Base-by-base conservation (phyloP, 2,888 invertebrate species). In the Thereva nobilitata region DNA sequence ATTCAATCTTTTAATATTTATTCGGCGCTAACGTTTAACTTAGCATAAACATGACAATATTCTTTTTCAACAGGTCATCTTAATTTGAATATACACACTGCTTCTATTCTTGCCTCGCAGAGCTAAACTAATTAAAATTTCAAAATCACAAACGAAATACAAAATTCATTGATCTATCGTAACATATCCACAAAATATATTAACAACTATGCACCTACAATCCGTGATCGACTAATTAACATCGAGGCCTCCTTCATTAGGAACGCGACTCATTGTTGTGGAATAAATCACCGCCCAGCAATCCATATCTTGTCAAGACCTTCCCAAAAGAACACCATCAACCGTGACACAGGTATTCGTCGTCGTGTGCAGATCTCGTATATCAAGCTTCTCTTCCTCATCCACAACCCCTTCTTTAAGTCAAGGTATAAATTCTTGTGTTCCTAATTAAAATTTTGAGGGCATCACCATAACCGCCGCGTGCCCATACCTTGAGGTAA, bases 231-330 rank as follows among this genome's bases (percentile, higher is more conserved):
- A 38, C 38, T 49, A 49, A 59, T 59, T 47, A 49, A 12, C 59
- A 49, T 23, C 23, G 23, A n/a, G 40, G 45, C 44, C 35, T 56
- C 35, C 37, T 56, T 59, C 49, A 49, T 37, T 38, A 8, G 7
- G 38, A 35, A 40, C 5, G 59, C 59, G 49, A 59, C 59, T 49
- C 59, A 59, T 59, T 49, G 59, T 59, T 47, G 40, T 47, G 49
- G 49, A 59, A 59, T 59, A 55, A 59, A 59, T 59, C 59, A 59
- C 59, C 52, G 49, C n/a, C 59, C 47, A 47, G 59, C 59, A 59
- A 47, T 59, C 49, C 47, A 38, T 49, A 38, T 59, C 59, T 59
- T 59, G 59, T 59, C 59, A 12, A 59, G 59, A 59, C 47, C 59
- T 49, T 49, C 47, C 49, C 49, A 59, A 59, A 47, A 47, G 12